phyloP scores from a whole-genome alignment of 2,888 invertebrate genomes.

The Dilophus febrilis region DNA sequence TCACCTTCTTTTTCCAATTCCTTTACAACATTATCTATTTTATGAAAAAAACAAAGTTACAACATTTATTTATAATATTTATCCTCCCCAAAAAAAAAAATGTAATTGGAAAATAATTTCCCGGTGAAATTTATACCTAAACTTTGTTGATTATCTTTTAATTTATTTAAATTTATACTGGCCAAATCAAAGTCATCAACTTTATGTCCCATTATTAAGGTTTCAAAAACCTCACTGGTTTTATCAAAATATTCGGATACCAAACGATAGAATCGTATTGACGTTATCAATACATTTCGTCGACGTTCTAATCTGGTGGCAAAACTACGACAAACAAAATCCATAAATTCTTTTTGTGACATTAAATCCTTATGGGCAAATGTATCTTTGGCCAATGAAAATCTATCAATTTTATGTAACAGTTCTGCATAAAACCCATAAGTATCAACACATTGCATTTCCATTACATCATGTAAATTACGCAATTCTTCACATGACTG shows the following conservation, averaged over 20 bases:
- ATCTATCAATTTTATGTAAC: constrained; percentile 43
- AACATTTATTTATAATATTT: background rate
- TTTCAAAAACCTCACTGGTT: constrained; percentile 49
- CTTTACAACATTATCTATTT: constrained; percentile 45
- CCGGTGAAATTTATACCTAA: constrained; percentile 32
- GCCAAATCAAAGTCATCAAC: constrained; percentile 39
- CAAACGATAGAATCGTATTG: constrained; percentile 55
- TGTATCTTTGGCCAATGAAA: constrained; percentile 31
- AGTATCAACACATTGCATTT: constrained; percentile 59
- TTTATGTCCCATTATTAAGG: constrained; percentile 43
- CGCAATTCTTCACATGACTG: constrained; percentile 53
- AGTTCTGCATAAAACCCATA: constrained; percentile 64
- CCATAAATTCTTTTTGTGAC: constrained; percentile 64
- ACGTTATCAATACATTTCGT: constrained; percentile 55
- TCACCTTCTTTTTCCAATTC: constrained; percentile 58
- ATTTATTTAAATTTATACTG: constrained; percentile 35
- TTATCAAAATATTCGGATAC: constrained; percentile 54
- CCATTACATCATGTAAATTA: constrained; percentile 55
- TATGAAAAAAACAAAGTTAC: background rate
- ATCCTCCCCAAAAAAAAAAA: background rate
- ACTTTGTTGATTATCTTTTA: constrained; percentile 41
- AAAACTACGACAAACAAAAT: constrained; percentile 62
- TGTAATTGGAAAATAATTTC: background rate
- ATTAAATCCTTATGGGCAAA: constrained; percentile 41
- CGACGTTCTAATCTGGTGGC: constrained; percentile 55